Percentiles rank a stretch among this genome's conserved stretches.
phyloP scores from a whole-genome alignment of 1,140 invertebrate genomes.

The Telenomus remus region DNA sequence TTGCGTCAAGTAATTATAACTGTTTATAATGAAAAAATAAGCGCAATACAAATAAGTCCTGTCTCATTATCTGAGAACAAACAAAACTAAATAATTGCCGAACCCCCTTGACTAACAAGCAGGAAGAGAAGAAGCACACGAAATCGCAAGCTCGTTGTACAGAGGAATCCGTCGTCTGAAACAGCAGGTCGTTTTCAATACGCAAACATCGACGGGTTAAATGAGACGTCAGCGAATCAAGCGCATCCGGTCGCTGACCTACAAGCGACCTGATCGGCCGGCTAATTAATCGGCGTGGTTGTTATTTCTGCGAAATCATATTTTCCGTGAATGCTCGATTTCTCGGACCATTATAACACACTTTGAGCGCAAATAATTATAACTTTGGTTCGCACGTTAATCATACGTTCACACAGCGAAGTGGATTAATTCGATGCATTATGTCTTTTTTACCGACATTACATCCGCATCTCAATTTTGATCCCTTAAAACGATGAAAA shows the following conservation, averaged over 20 bases:
- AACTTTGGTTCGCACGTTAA: conserved; percentile 16
- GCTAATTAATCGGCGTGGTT: conserved; percentile 5
- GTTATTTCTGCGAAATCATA: neutral
- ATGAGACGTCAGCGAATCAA: conserved; percentile 11
- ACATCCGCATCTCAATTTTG: neutral
- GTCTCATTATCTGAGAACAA: no score
- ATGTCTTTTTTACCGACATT: conserved; percentile 15
- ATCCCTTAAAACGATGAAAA: neutral
- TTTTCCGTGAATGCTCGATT: neutral
- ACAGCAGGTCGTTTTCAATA: conserved; percentile 9
- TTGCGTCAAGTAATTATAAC: no score
- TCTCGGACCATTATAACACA: conserved; percentile 15
- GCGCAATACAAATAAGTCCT: no score
- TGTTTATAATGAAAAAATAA: no score
- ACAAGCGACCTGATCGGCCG: neutral
- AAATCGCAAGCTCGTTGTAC: no score
- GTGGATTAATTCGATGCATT: conserved; percentile 38
- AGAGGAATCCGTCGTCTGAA: neutral
- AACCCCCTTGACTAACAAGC: no score
- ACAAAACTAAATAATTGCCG: no score
- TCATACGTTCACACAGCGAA: conserved; percentile 19
- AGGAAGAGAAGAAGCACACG: no score
- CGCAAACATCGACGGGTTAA: conserved; percentile 24
- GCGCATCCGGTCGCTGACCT: conserved; percentile 11
- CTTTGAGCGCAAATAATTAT: conserved; percentile 20